A percentile compares a stretch with the other conserved stretches of the same genome.
phyloP scores from a whole-genome alignment of 2,113 vertebrate species.

The Oreotrochilus melanogaster region DNA sequence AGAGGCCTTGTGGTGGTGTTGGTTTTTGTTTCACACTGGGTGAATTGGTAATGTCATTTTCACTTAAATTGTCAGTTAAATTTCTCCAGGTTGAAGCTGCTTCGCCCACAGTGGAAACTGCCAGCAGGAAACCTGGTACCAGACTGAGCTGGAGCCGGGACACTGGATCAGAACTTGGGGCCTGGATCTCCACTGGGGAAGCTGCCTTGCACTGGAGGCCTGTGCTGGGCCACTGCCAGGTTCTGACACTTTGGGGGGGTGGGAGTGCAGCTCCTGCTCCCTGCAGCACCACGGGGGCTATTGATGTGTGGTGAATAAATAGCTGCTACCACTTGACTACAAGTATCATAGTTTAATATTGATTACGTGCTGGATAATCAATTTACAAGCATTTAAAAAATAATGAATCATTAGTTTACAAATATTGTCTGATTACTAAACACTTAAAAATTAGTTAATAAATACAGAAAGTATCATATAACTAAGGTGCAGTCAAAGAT shows the following conservation, averaged over 20 bases:
- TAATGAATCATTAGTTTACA: neutral
- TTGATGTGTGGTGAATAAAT: neutral
- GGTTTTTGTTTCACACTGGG: neutral
- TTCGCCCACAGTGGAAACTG: neutral
- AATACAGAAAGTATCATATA: neutral
- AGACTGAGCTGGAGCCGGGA: neutral
- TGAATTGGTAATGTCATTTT: neutral
- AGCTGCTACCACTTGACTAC: neutral
- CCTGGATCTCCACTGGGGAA: neutral
- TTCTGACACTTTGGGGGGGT: neutral
- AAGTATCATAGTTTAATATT: neutral
- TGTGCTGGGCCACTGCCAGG: neutral
- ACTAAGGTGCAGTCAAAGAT: neutral
- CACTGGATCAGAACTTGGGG: neutral
- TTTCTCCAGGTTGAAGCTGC: neutral
- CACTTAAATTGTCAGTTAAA: neutral
- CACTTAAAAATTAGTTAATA: neutral
- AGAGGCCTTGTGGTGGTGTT: neutral
- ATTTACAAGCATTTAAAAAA: neutral
- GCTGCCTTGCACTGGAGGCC: too few species aligned
- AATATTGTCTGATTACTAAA: neutral
- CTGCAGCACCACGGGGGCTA: neutral
- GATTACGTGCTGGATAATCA: neutral
- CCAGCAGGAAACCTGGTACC: neutral
- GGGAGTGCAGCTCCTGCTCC: neutral